A percentile compares a stretch with the other conserved stretches of the same genome.
Evolutionary conservation across 2,888 invertebrate genomes (phyloP).

Genomic region (Magallana nippona): DNA sequence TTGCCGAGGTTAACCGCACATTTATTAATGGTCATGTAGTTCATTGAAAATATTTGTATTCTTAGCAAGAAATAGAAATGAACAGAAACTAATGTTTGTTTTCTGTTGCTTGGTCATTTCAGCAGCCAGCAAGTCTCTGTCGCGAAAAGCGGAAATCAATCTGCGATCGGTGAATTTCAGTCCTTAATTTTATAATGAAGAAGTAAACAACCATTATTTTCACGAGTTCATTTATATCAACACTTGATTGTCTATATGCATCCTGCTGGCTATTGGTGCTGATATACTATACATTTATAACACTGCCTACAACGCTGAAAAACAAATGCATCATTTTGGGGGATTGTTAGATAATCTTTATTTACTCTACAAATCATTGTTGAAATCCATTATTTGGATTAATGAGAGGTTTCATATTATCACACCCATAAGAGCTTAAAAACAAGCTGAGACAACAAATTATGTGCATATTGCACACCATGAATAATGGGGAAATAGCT

Average conservation of each 20-base stretch:
- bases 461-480: no score
- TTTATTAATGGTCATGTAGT: conserved; percentile 30
- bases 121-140: neutral
- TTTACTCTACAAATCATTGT: no score
- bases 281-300: no score
- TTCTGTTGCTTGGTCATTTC: neutral
- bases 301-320: no score
- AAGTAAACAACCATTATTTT: conserved; percentile 6
- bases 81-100: conserved; percentile 27
- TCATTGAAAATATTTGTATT: conserved; percentile 31
- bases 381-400: no score
- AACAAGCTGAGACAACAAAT: no score
- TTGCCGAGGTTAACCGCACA: conserved; percentile 13
- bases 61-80: conserved; percentile 5
- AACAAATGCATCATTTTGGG: no score
- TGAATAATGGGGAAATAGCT: no score
- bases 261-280: neutral
- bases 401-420: no score
- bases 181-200: neutral
- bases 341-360: no score
- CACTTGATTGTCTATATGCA: neutral
- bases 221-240: neutral
- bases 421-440: no score
- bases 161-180: neutral
- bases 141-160: neutral